Evolutionary conservation across 2,113 vertebrate genomes (phyloP).

Genomic region (Acinonyx jubatus): DNA sequence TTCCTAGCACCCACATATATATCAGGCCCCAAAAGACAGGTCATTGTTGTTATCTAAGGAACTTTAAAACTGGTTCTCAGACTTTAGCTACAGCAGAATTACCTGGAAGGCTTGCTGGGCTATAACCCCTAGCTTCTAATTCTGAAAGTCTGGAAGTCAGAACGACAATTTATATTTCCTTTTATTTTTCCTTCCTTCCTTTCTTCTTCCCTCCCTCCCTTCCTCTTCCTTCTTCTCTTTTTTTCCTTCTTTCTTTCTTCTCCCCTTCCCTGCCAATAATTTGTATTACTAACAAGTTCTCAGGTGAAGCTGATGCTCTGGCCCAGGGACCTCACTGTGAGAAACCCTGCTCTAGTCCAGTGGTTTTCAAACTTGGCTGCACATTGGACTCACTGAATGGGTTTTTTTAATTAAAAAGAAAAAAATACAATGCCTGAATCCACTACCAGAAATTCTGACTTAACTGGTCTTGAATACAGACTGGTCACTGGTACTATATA

Average conservation of each 20-base stretch:
- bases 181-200: too few species aligned
- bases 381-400: neutral
- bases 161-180: neutral
- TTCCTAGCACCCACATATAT: neutral
- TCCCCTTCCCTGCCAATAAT: neutral
- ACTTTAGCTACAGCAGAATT: neutral
- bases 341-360: neutral
- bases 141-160: neutral
- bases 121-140: neutral
- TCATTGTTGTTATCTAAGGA: neutral
- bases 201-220: too few species aligned
- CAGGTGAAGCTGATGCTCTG: neutral
- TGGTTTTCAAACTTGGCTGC: neutral
- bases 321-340: neutral
- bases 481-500: neutral
- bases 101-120: neutral
- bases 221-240: too few species aligned
- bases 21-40: neutral
- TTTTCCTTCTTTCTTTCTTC: too few species aligned
- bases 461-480: neutral
- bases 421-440: neutral
- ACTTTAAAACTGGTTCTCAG: neutral
- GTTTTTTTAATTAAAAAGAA: neutral
- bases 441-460: neutral
- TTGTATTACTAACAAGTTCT: neutral